Evolutionary conservation across 2,113 vertebrate genomes (phyloP).

Genomic region (Psephotus haematonotus): DNA sequence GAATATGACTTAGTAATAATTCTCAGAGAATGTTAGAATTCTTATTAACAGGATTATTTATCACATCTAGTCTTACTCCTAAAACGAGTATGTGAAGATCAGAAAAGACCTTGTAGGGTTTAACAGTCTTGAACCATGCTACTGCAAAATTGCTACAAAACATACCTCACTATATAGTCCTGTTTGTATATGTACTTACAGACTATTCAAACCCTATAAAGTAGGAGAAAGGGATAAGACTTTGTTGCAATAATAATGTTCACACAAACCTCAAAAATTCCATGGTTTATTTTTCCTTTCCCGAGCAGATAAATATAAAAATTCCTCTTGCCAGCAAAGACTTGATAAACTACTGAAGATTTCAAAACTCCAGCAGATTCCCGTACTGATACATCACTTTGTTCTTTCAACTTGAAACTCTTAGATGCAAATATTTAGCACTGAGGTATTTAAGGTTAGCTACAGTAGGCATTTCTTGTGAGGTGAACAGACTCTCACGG

Average conservation of each 20-base stretch:
- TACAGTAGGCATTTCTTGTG: not conserved
- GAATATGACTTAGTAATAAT: not conserved
- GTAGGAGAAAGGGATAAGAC: not conserved
- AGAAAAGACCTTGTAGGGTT: not conserved
- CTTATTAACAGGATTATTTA: not conserved
- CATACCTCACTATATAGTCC: not conserved
- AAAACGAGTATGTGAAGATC: not conserved
- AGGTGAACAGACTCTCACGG: not conserved
- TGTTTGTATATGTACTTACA: not conserved
- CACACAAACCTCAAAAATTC: not conserved
- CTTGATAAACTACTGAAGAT: conserved; percentile 4
- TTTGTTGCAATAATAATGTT: not conserved
- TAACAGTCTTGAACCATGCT: not conserved
- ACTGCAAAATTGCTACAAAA: not conserved
- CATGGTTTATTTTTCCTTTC: not conserved
- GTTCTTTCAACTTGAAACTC: not conserved
- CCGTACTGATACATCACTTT: not conserved
- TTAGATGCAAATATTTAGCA: not conserved
- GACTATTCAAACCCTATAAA: not conserved
- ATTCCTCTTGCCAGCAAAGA: not conserved
- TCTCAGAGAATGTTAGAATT: not conserved
- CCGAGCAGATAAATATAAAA: not conserved
- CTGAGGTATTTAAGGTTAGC: not conserved
- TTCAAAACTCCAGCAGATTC: not conserved
- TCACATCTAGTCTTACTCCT: not conserved